Evolutionary conservation across 2,888 invertebrate species (phyloP).

Genomic region (Sisyra terminalis): DNA sequence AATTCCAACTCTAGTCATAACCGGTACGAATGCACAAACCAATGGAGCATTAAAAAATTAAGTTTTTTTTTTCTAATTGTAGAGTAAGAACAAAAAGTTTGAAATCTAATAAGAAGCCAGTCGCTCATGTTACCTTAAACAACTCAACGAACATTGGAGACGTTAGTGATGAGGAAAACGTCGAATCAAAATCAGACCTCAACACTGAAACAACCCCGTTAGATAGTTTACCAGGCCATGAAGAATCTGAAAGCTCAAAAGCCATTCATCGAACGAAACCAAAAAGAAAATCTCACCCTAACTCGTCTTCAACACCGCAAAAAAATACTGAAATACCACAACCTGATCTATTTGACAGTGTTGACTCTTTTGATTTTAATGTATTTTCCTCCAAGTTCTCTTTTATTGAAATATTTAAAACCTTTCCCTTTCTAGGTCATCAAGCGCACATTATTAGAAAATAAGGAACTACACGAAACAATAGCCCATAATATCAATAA

Average conservation of each 20-base stretch:
- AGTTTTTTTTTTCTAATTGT: no score
- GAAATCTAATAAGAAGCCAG: not conserved
- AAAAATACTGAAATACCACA: not conserved
- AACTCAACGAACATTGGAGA: not conserved
- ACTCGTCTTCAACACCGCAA: constrained; percentile 6
- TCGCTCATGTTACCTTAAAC: constrained; percentile 2
- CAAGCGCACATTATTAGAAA: constrained; percentile 29
- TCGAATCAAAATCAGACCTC: constrained; percentile 8
- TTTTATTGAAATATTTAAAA: not conserved
- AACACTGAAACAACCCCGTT: constrained; percentile 13
- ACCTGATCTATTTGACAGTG: no score
- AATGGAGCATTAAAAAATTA: no score
- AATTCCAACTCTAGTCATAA: not conserved
- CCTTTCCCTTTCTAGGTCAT: constrained; percentile 21
- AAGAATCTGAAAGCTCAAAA: not conserved
- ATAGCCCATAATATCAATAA: constrained; percentile 36
- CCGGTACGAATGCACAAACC: no score
- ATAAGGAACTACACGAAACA: constrained; percentile 32
- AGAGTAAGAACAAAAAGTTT: not conserved
- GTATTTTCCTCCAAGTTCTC: not conserved
- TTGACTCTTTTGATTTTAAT: no score
- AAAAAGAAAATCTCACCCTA: constrained; percentile 7
- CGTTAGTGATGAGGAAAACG: constrained; percentile 7
- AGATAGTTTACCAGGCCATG: constrained; percentile 15
- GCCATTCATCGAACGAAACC: constrained; percentile 8